These are phyloP conservation scores for Ctenicera cuprea DNA, from an alignment of 2,888 invertebrate genomes.

Conservation along the genomic window DNA sequence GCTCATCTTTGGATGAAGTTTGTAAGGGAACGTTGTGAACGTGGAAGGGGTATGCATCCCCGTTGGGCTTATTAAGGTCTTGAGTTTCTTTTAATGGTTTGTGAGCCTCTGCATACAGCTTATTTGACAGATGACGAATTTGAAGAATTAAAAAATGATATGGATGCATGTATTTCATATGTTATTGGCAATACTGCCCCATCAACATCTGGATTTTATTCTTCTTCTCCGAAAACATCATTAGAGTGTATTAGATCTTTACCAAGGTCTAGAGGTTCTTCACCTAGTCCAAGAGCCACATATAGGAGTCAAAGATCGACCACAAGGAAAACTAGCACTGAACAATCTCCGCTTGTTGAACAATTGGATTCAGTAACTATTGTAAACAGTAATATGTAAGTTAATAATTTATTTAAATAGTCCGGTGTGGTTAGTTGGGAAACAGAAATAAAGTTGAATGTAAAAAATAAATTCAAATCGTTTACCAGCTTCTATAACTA, in stretches of 20 bases:
- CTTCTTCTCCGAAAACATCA: constrained; percentile 66
- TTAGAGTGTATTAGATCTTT: constrained; percentile 64
- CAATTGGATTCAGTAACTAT: not conserved
- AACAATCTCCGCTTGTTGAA: constrained; percentile 61
- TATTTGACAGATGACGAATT: constrained; percentile 87
- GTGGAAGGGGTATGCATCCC: constrained; percentile 86
- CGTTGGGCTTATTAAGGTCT: constrained; percentile 93
- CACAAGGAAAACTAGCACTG: constrained; percentile 67
- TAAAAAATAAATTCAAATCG: too few species aligned
- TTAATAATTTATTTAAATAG: constrained; percentile 7
- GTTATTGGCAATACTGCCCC: constrained; percentile 76
- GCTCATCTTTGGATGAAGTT: constrained; percentile 93
- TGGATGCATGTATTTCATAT: constrained; percentile 92
- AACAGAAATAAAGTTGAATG: too few species aligned
- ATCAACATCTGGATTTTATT: constrained; percentile 68
- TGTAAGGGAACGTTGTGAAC: constrained; percentile 88
- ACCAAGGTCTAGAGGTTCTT: constrained; percentile 68
- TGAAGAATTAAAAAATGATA: constrained; percentile 84
- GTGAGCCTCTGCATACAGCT: constrained; percentile 88
- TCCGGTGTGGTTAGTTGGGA: too few species aligned
- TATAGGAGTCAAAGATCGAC: constrained; percentile 69
- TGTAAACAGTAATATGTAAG: constrained; percentile 34
- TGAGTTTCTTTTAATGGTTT: constrained; percentile 89
- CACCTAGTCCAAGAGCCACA: constrained; percentile 69
- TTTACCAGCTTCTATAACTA: too few species aligned